phyloP scores from a whole-genome alignment of 1,140 invertebrate genomes.

The Pectinophora gossypiella region DNA sequence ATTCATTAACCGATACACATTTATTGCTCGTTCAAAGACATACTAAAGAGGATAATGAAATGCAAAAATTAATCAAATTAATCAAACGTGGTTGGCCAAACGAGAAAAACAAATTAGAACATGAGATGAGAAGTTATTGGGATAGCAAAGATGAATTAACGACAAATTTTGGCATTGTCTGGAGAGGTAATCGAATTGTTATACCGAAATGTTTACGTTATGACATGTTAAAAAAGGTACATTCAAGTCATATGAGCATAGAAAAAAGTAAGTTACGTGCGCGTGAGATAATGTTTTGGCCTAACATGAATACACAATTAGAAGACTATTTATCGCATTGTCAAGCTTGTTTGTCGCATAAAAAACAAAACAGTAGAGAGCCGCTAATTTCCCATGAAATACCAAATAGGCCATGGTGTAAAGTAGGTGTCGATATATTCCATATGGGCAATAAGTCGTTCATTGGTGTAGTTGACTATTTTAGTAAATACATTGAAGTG shows the following conservation, averaged over 20 bases:
- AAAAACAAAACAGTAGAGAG: conserved; percentile 30
- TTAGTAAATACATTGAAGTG: conserved; percentile 40
- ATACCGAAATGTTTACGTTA: conserved; percentile 25
- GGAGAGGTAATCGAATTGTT: conserved; percentile 17
- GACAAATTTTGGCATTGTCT: conserved; percentile 35
- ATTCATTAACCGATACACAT: conserved; percentile 2
- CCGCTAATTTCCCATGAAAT: conserved; percentile 36
- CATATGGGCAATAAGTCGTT: conserved; percentile 35
- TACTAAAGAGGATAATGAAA: not conserved
- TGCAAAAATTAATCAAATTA: conserved; percentile 9
- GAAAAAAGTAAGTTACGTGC: conserved; percentile 9
- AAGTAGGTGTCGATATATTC: conserved; percentile 30
- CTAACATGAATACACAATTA: conserved; percentile 10
- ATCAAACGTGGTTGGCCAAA: conserved; percentile 8
- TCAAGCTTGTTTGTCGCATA: conserved; percentile 9
- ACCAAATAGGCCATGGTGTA: conserved; percentile 12
- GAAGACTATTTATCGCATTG: conserved; percentile 9
- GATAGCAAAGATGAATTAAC: conserved; percentile 21
- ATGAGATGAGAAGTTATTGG: conserved; percentile 7
- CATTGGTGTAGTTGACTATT: conserved; percentile 47
- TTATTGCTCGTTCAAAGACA: not conserved
- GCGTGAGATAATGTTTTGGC: conserved; percentile 8
- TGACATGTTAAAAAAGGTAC: conserved; percentile 30
- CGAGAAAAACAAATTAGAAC: not conserved
- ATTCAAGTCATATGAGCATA: conserved; percentile 3